phyloP scores from a whole-genome alignment of 1,140 invertebrate species.

The Nilaparvata lugens region DNA sequence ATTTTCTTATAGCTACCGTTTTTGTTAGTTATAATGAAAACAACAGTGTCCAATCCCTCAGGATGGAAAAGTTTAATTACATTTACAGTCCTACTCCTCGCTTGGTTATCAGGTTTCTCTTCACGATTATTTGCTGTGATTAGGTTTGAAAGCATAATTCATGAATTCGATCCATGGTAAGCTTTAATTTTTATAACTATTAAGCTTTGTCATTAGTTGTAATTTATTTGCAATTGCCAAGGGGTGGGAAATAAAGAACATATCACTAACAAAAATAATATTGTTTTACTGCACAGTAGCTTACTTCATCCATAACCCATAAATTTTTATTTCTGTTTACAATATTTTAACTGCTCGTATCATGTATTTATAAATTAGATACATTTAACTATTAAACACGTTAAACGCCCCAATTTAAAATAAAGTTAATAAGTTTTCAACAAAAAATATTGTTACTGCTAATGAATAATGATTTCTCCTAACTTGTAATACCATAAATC shows the following conservation, averaged over 20 bases:
- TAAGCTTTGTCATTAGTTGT: too few species aligned
- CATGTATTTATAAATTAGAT: too few species aligned
- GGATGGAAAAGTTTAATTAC: conserved; percentile 64
- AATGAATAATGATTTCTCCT: too few species aligned
- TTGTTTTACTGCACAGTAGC: background rate
- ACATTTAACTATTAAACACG: too few species aligned
- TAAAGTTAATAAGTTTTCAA: too few species aligned
- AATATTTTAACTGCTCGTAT: too few species aligned
- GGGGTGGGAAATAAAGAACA: too few species aligned
- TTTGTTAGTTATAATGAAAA: conserved; percentile 12
- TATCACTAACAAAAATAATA: background rate
- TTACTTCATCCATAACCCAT: background rate
- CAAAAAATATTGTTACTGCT: too few species aligned
- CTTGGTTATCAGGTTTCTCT: conserved; percentile 96
- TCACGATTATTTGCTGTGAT: conserved; percentile 98
- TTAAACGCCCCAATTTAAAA: too few species aligned
- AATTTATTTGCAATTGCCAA: too few species aligned
- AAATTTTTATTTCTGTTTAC: too few species aligned
- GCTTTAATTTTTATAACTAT: conserved; percentile 27
- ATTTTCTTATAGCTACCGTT: background rate
- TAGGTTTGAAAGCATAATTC: conserved; percentile 98
- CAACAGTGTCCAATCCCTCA: conserved; percentile 24
- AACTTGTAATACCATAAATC: too few species aligned
- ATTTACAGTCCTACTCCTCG: conserved; percentile 83
- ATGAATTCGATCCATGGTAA: conserved; percentile 99